These are phyloP conservation scores for Thera obeliscata DNA, from an alignment of 2,888 invertebrate species.

Conservation along the genomic window DNA sequence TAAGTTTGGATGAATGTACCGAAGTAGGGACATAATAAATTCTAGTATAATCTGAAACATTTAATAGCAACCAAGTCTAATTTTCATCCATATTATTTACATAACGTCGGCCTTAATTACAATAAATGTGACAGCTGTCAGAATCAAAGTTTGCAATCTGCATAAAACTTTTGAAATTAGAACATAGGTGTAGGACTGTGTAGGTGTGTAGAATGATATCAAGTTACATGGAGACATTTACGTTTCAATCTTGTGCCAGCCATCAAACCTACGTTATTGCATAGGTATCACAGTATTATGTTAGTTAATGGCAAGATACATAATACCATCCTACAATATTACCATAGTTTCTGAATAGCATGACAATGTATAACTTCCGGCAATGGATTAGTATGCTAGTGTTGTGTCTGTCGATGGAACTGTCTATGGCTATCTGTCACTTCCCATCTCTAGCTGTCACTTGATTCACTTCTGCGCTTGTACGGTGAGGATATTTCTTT, in stretches of 20 bases:
- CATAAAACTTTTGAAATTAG: neutral
- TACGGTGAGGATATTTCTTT: neutral
- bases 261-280: conserved; percentile 21
- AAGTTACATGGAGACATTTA: conserved; percentile 11
- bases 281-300: conserved; percentile 11
- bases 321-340: conserved; percentile 8
- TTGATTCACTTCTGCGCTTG: neutral
- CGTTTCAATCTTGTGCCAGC: conserved; percentile 10
- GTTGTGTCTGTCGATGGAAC: conserved; percentile 13
- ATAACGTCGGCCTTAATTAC: too few relatives aligned
- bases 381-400: conserved; percentile 20
- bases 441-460: conserved; percentile 26
- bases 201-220: conserved; percentile 14
- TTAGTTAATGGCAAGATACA: conserved; percentile 7
- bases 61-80: too few relatives aligned
- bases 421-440: conserved; percentile 26
- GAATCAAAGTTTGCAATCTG: neutral
- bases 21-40: too few relatives aligned
- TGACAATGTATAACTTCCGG: conserved; percentile 23
- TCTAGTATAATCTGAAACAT: too few relatives aligned
- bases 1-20: too few relatives aligned
- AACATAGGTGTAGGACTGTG: conserved; percentile 13
- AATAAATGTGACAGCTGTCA: neutral
- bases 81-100: too few relatives aligned
- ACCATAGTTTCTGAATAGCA: conserved; percentile 21